Percentiles rank a stretch among this genome's conserved stretches.
These are phyloP conservation scores for Camptogramma bilineatum DNA, from an alignment of 2,888 invertebrate species.

Conservation along the genomic window DNA sequence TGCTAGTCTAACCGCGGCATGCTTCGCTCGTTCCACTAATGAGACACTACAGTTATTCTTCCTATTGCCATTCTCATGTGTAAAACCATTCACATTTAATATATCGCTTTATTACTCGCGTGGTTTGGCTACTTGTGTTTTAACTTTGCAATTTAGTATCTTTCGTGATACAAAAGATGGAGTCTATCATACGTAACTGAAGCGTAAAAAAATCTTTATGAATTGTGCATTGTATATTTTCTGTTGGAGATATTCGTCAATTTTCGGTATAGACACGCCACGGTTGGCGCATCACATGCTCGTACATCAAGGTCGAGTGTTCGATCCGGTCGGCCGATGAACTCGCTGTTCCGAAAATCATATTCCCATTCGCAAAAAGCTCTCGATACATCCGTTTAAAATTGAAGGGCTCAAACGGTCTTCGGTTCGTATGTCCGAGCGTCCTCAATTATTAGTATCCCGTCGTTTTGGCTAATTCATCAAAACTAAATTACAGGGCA, in stretches of 20 bases:
- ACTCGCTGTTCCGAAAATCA: constrained; percentile 55
- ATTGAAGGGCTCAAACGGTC: constrained; percentile 60
- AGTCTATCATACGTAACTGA: constrained; percentile 13
- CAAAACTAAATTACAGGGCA: constrained; percentile 74
- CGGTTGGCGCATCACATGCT: constrained; percentile 40
- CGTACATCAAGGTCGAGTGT: constrained; percentile 51
- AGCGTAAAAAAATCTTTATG: constrained; percentile 25
- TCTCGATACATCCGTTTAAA: constrained; percentile 66
- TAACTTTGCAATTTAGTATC: constrained; percentile 10
- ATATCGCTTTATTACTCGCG: not conserved
- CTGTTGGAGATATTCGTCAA: constrained; percentile 25
- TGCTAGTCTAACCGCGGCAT: constrained; percentile 52
- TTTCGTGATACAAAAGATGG: constrained; percentile 16
- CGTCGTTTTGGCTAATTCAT: constrained; percentile 71
- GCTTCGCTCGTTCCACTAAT: constrained; percentile 63
- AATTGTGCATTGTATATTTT: constrained; percentile 28
- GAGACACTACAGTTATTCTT: constrained; percentile 61
- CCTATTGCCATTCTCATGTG: constrained; percentile 51
- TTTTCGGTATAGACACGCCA: constrained; percentile 29
- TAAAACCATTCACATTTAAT: constrained; percentile 34
- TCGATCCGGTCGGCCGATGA: constrained; percentile 56
- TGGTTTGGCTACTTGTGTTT: constrained; percentile 16
- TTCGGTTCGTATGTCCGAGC: constrained; percentile 51
- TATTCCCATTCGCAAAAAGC: constrained; percentile 61
- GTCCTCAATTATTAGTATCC: constrained; percentile 66